A percentile compares a stretch with the other conserved stretches of the same genome.
These are phyloP conservation scores for Dasyprocta punctata DNA, from an alignment of 2,113 vertebrate species.

Conservation along the genomic window DNA sequence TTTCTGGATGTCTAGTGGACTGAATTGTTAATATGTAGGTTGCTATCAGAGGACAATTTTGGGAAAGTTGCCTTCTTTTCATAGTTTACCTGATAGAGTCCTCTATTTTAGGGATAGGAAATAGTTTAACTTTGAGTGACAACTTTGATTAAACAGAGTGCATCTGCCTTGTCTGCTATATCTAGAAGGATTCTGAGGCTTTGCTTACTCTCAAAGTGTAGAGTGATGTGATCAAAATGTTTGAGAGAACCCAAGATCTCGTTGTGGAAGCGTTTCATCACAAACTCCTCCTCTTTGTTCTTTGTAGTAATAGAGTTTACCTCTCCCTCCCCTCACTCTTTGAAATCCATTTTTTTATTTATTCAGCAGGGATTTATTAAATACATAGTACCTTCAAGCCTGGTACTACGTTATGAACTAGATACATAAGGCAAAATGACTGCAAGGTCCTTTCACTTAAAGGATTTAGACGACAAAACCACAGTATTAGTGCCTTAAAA, in stretches of 20 bases:
- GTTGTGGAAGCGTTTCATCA: neutral
- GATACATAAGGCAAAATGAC: neutral
- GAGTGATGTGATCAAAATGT: neutral
- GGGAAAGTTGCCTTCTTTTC: neutral
- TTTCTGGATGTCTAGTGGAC: neutral
- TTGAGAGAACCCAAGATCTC: neutral
- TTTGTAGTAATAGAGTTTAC: neutral
- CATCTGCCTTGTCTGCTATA: neutral
- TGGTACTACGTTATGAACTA: neutral
- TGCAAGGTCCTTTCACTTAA: neutral
- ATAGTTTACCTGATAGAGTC: neutral
- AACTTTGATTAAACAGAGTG: slow-evolving; percentile 3
- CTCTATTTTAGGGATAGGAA: neutral
- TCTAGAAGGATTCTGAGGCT: neutral
- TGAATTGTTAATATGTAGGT: neutral
- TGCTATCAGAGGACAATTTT: neutral
- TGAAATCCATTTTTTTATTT: neutral
- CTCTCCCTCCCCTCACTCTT: neutral
- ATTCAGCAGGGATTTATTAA: neutral
- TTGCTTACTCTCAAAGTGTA: neutral
- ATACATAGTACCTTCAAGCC: neutral
- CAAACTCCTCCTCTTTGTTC: neutral
- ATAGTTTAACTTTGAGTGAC: neutral
- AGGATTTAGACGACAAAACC: neutral
- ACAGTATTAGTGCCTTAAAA: neutral